phyloP scores from a whole-genome alignment of 2,113 vertebrate species.

The Hyaena hyaena region DNA sequence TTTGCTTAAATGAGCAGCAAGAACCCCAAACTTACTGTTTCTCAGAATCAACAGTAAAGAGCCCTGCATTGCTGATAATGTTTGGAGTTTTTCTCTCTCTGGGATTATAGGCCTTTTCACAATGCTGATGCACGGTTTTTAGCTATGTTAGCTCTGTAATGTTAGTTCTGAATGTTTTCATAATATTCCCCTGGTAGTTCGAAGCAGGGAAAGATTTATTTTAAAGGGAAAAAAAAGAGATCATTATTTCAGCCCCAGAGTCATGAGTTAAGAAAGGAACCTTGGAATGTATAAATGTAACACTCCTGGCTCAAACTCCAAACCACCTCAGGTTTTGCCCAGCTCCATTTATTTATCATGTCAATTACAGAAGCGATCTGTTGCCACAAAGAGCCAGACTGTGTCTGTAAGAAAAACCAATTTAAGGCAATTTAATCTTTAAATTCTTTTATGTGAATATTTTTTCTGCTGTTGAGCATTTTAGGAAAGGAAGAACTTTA shows the following conservation, averaged over 20 bases:
- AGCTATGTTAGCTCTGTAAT: conserved; percentile 76
- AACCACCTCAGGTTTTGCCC: conserved; percentile 53
- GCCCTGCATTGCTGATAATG: conserved; percentile 40
- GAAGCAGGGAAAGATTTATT: conserved; percentile 79
- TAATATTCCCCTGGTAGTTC: conserved; percentile 78
- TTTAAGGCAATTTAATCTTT: conserved; percentile 66
- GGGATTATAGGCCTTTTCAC: conserved; percentile 69
- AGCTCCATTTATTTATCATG: conserved; percentile 73
- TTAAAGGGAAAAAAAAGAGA: conserved; percentile 75
- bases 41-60: conserved; percentile 72
- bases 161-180: conserved; percentile 81
- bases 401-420: conserved; percentile 57
- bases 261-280: conserved; percentile 75
- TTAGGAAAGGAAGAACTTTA: conserved; percentile 58
- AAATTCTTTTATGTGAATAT: conserved; percentile 35
- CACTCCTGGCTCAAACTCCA: conserved; percentile 61
- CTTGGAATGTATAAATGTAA: conserved; percentile 66
- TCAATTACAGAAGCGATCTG: conserved; percentile 61
- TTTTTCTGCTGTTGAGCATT: conserved; percentile 38
- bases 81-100: conserved; percentile 68
- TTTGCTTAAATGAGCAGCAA: conserved; percentile 64
- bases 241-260: conserved; percentile 80
- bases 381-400: not conserved
- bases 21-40: conserved; percentile 61
- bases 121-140: conserved; percentile 76